Percentiles rank a stretch among this genome's conserved stretches.
These are phyloP conservation scores for Falco columbarius DNA, from an alignment of 2,797 vertebrate genomes.

Conservation along the genomic window DNA sequence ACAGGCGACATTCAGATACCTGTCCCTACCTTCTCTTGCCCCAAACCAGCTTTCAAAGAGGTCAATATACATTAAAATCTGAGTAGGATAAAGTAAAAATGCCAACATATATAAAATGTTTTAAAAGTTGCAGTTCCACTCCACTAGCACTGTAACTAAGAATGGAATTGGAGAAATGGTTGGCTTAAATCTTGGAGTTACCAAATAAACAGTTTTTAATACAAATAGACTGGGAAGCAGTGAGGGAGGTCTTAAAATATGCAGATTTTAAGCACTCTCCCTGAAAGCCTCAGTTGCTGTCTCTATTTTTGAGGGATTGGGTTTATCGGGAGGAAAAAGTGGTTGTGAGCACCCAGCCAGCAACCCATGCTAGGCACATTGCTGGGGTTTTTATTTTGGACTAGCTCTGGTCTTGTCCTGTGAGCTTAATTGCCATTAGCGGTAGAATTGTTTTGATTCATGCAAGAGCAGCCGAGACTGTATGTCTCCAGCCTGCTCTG, in stretches of 20 bases:
- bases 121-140: neutral
- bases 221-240: neutral
- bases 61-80: neutral
- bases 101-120: neutral
- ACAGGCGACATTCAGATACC: neutral
- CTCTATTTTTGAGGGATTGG: neutral
- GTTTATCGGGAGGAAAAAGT: neutral
- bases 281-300: neutral
- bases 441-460: neutral
- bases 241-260: neutral
- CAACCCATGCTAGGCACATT: accelerated
- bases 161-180: neutral
- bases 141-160: neutral
- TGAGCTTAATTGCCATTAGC: neutral
- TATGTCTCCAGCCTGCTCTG: neutral
- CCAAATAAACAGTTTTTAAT: neutral
- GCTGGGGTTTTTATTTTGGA: neutral
- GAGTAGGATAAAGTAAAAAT: neutral
- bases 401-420: neutral
- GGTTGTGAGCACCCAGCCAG: neutral
- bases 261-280: neutral
- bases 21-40: neutral
- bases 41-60: neutral
- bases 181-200: neutral
- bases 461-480: neutral